Evolutionary conservation across 2,113 vertebrate species (phyloP).

Genomic region (Bostrychus sinensis): DNA sequence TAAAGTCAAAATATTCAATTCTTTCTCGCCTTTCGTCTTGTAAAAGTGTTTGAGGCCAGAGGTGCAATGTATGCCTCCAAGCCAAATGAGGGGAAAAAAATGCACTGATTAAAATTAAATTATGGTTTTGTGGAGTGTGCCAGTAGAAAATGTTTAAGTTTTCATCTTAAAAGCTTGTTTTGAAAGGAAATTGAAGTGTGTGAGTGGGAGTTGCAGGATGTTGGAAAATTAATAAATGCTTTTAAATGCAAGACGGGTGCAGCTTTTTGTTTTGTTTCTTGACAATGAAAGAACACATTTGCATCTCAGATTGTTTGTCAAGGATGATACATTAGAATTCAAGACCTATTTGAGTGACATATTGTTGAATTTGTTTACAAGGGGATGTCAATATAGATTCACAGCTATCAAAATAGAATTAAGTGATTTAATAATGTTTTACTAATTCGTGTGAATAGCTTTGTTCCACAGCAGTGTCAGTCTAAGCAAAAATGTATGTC

Average conservation of each 20-base stretch:
- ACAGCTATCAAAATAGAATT: background rate
- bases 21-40: background rate
- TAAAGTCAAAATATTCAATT: slow-evolving; percentile 57
- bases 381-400: slow-evolving; percentile 10
- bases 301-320: slow-evolving; percentile 16
- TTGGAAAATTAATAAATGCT: slow-evolving; percentile 16
- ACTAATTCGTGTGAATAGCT: too few species aligned
- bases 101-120: slow-evolving; percentile 41
- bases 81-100: slow-evolving; percentile 25
- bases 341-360: background rate
- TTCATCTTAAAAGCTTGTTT: background rate
- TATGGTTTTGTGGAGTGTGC: slow-evolving; percentile 4
- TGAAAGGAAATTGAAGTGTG: slow-evolving; percentile 10
- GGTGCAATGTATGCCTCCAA: slow-evolving; percentile 42
- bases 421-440: too few species aligned
- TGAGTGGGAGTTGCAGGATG: slow-evolving; percentile 9
- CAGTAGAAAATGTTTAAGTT: slow-evolving; percentile 3
- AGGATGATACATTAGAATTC: background rate
- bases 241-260: background rate
- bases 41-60: slow-evolving; percentile 33
- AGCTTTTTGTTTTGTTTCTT: background rate
- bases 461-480: too few species aligned
- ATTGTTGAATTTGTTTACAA: slow-evolving; percentile 3
- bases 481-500: too few species aligned
- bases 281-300: slow-evolving; percentile 12